Conservation (phyloP, 2,797 vertebrate species). For the Chelon labrosus region DNA sequence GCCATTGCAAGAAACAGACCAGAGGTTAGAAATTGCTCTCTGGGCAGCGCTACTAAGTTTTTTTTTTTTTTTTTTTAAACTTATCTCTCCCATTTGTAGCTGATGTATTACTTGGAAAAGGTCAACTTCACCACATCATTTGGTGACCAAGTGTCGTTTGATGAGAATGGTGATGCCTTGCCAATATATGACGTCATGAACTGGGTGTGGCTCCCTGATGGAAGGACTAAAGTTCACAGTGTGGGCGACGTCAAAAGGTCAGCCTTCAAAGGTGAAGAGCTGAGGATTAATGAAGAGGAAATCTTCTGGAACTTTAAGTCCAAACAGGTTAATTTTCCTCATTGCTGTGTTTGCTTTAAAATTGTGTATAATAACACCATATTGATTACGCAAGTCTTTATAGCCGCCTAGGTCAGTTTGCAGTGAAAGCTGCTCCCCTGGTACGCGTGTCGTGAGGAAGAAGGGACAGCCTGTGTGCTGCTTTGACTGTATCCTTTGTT, state of each 20-base stretch:
- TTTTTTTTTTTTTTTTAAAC: too few species aligned
- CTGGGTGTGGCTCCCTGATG: constrained; percentile 68
- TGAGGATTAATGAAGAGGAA: too few species aligned
- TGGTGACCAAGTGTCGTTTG: constrained; percentile 79
- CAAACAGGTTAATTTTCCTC: too few species aligned
- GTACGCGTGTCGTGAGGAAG: constrained; percentile 76
- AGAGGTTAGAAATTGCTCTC: too few species aligned
- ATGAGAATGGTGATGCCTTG: constrained; percentile 77
- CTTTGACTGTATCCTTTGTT: constrained; percentile 45
- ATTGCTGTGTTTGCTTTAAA: too few species aligned
- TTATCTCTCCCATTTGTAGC: neutral
- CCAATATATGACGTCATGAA: constrained; percentile 83
- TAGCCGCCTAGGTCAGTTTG: constrained; percentile 80
- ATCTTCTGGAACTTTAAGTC: too few species aligned
- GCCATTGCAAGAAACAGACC: too few species aligned
- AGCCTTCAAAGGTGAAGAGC: constrained; percentile 37
- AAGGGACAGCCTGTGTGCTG: constrained; percentile 76
- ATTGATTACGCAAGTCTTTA: too few species aligned
- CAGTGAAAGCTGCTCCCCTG: constrained; percentile 74
- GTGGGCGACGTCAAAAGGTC: constrained; percentile 70
- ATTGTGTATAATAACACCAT: too few species aligned
- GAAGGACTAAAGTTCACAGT: constrained; percentile 26
- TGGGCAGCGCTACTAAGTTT: too few species aligned
- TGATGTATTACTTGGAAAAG: constrained; percentile 15
- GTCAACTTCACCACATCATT: constrained; percentile 76